Evolutionary conservation across 1,140 invertebrate species (phyloP), one percentile per base, ranked within the genome.

Genomic region (Caenorhabditis remanei): DNA sequence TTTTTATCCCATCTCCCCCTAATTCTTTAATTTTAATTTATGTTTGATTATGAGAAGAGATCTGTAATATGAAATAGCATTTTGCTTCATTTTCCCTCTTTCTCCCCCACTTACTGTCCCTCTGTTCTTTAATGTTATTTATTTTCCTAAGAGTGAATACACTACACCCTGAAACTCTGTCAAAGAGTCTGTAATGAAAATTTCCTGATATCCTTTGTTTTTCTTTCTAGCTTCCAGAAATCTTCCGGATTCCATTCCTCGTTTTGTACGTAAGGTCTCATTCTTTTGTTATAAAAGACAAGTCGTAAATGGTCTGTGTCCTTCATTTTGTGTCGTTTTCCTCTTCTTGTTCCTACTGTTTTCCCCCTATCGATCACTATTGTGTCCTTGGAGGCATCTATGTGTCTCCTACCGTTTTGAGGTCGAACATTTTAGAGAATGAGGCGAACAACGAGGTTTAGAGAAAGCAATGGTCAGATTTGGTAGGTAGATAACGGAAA

Each of bases 241-340:
- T 32, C 24, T 24, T 63, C 61, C 11, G 61, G n/a, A 19, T 58
- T n/a, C 55, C n/a, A n/a, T n/a, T 58, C n/a, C 14, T 19, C 19
- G n/a, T 58, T 58, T 58, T 19, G 55, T 14, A 19, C 19, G 50
- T 58, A 58, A 16, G 14, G 19, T 58, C 6, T 63, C 56, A 8
- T 8, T 58, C 8, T 63, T 63, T 32, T 32, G 61, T 11, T 4
- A 32, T 4, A 58, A 58, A 14, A 63, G 41, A 46, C 19, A 46
- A 50, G 71, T 79, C 71, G 71, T 79, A 79, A 79, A 79, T n/a
- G 46, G 71, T 79, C 71, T 79, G 46, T 79, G 71, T 79, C 71
- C 71, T 79, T 79, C 71, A 41, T 79, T 46, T 40, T 48, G 43
- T 71, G 5, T 5, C 24, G 41, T 71, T n/a, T 43, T 71, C 11